Evolutionary conservation across 2,113 vertebrate species (phyloP).

Genomic region (Chelonoidis abingdonii): DNA sequence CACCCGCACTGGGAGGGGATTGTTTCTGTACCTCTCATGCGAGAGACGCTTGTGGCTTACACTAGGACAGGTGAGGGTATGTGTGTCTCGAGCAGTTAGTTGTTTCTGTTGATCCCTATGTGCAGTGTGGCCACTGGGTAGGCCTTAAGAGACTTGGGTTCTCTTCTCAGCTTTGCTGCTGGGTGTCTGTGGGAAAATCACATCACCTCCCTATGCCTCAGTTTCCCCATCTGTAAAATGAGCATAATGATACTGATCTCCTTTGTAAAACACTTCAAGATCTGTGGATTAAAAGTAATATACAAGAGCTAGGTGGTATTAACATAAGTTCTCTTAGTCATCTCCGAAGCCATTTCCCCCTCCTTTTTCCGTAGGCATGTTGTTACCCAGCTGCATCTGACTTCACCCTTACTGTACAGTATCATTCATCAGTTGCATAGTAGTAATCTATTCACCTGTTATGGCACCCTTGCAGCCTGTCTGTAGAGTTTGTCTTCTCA

Average conservation of each 20-base stretch:
- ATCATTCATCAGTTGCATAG: not conserved
- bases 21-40: not conserved
- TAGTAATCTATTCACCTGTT: not conserved
- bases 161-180: not conserved
- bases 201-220: not conserved
- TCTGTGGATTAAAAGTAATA: not conserved
- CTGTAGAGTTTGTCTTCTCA: slow-evolving; percentile 8
- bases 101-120: not conserved
- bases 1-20: too few relatives aligned
- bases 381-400: not conserved
- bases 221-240: not conserved
- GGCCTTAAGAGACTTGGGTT: not conserved
- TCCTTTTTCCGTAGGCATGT: not conserved
- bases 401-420: not conserved
- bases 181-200: not conserved
- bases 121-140: not conserved
- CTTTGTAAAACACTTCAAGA: not conserved
- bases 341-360: not conserved
- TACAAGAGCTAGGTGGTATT: not conserved
- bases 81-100: not conserved
- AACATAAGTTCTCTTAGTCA: not conserved
- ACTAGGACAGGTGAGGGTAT: not conserved
- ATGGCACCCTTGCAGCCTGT: not conserved
- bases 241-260: not conserved
- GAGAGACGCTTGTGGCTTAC: not conserved